A percentile compares a stretch with the other conserved stretches of the same genome.
These are phyloP conservation scores for Cherax destructor DNA, from an alignment of 1,140 invertebrate genomes.

Conservation along the genomic window DNA sequence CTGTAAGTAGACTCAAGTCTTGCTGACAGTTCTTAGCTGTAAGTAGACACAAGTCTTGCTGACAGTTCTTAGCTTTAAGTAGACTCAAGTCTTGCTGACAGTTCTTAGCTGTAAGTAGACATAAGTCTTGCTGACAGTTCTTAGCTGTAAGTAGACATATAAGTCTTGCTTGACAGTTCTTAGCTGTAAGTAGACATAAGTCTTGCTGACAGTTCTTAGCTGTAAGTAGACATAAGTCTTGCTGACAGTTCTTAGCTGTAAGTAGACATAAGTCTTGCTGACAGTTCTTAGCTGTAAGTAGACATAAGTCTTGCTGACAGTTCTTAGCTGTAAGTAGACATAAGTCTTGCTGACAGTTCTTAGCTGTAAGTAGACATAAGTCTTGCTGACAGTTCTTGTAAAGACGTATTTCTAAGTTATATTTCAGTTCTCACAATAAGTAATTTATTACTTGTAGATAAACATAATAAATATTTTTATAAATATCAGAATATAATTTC, in stretches of 20 bases:
- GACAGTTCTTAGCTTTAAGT: background rate
- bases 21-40: background rate
- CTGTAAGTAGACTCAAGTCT: constrained; percentile 7
- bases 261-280: background rate
- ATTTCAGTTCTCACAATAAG: background rate
- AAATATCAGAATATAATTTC: background rate
- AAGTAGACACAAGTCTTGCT: background rate
- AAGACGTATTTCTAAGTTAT: background rate
- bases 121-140: no score
- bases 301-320: background rate
- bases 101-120: background rate
- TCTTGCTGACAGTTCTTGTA: background rate
- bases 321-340: background rate
- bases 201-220: background rate
- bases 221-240: constrained; percentile 1
- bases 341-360: no score
- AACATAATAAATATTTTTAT: background rate
- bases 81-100: background rate
- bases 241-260: background rate
- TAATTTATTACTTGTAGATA: background rate
- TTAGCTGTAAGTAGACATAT: no score
- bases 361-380: no score
- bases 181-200: no score
- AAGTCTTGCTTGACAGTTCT: no score
- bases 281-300: background rate